Base-by-base conservation (phyloP, 2,888 invertebrate genomes). In the Nesidiocoris tenuis region DNA sequence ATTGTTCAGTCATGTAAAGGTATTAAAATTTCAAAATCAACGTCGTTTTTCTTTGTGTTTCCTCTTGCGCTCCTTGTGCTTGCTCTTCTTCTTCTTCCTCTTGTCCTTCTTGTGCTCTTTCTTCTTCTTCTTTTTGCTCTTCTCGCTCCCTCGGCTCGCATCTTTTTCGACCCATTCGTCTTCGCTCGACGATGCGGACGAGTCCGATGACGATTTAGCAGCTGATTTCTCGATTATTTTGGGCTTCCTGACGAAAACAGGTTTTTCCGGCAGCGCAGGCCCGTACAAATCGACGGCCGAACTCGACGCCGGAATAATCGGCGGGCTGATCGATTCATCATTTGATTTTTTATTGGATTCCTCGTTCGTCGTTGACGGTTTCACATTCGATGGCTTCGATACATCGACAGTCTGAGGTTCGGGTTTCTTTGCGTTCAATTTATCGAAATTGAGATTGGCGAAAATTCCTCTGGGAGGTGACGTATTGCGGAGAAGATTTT, bases 381-480 rank as follows among this genome's bases (percentile, higher is more conserved):
- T 39, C 39, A 39, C 12, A 24, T 55, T 68, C 12, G 9, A 9
- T 19, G 39, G 19, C 12, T n/a, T n/a, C n/a, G n/a, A n/a, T n/a
- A n/a, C n/a, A n/a, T 19, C 59, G 16, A 16, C 55, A 22, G 54
- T 63, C 56, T 63, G 9, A 64, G 63, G 61, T 24, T 61, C 56
- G 21, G 59, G 18, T 21, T 61, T 76, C 55, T 77, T 72, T 61
- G 74, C 68, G 21, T 82, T 85, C 0, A 89, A 81, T 82, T 85
- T 86, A 78, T 89, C 88, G 18, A 89, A 86, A 82, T 89, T 86
- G 75, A 90, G 84, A 80, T 89, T 88, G 0, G 89, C 89, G 80
- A 91, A 91, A 68, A 91, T 90, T 0, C 91, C 91, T 78, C 90
- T 85, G 0, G 91, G 90, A 0, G 91, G 91, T 0, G 91, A 90